phyloP scores from a whole-genome alignment of 1,140 invertebrate genomes.

The Apis cerana region DNA sequence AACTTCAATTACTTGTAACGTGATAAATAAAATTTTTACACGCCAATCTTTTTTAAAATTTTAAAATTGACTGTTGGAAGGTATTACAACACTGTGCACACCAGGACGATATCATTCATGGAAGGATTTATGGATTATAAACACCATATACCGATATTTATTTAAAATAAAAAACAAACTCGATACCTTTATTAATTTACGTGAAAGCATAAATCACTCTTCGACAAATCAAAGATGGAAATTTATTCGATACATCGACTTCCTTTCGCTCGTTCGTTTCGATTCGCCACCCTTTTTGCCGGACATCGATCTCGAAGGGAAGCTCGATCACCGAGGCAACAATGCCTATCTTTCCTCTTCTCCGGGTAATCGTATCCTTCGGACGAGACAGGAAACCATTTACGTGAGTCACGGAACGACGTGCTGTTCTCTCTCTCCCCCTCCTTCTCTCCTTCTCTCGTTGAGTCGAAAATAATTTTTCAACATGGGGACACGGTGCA shows the following conservation, averaged over 20 bases:
- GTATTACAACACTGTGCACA: too few relatives aligned
- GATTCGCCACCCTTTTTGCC: neutral
- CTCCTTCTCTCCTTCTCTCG: neutral
- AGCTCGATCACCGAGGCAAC: conserved; percentile 42
- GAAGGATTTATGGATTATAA: too few relatives aligned
- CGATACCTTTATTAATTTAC: too few relatives aligned
- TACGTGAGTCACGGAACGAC: conserved; percentile 47
- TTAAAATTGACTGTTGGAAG: too few relatives aligned
- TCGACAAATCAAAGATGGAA: neutral
- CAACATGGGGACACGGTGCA: neutral
- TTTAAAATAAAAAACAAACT: too few relatives aligned
- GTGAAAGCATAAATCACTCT: too few relatives aligned
- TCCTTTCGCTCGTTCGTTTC: neutral
- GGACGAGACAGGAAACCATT: conserved; percentile 31
- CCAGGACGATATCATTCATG: too few relatives aligned
- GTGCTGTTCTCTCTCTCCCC: neutral
- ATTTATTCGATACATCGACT: neutral
- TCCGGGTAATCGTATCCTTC: conserved; percentile 32
- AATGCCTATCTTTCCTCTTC: conserved; percentile 32
- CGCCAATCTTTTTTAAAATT: too few relatives aligned
- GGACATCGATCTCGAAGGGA: conserved; percentile 37
- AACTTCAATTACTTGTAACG: too few relatives aligned
- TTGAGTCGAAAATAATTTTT: conserved; percentile 37
- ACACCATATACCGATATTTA: too few relatives aligned
- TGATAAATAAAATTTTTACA: too few relatives aligned